phyloP scores from a whole-genome alignment of 2,113 vertebrate species.

The Stomatorhinus ivindoensis region DNA sequence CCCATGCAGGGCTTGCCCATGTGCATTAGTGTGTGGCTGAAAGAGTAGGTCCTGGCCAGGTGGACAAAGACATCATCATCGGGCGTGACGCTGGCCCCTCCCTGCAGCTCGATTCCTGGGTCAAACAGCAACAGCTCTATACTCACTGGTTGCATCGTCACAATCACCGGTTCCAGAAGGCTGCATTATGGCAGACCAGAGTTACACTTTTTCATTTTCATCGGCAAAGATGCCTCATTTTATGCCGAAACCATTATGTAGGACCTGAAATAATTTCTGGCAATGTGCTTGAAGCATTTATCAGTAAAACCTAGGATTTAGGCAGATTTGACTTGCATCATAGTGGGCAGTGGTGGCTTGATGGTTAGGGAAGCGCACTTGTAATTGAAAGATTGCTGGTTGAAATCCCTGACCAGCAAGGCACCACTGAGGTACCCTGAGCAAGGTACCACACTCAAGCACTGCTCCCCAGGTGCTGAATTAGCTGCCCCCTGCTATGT shows the following conservation, averaged over 20 bases:
- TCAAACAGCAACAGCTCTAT: background rate
- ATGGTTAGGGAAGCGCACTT: too few species aligned
- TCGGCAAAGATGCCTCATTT: background rate
- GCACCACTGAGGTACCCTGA: too few species aligned
- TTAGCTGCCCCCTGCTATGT: too few species aligned
- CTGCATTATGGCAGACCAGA: background rate
- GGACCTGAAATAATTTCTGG: background rate
- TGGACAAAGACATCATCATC: slow-evolving; percentile 85
- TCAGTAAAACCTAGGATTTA: background rate
- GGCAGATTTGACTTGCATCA: background rate
- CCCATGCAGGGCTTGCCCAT: slow-evolving; percentile 54
- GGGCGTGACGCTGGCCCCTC: slow-evolving; percentile 58
- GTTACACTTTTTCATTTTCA: background rate
- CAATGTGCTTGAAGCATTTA: background rate
- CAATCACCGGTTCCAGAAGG: background rate
- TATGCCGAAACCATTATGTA: background rate
- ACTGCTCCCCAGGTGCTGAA: too few species aligned
- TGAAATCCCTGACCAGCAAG: too few species aligned
- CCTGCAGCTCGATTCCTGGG: slow-evolving; percentile 49
- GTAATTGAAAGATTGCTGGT: too few species aligned
- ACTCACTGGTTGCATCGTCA: background rate
- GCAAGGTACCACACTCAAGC: too few species aligned
- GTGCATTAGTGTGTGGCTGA: slow-evolving; percentile 71
- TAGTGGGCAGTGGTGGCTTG: too few species aligned
- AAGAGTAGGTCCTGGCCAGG: slow-evolving; percentile 77